Evolutionary conservation across 2,113 vertebrate genomes (phyloP).

Genomic region (Mus pahari): DNA sequence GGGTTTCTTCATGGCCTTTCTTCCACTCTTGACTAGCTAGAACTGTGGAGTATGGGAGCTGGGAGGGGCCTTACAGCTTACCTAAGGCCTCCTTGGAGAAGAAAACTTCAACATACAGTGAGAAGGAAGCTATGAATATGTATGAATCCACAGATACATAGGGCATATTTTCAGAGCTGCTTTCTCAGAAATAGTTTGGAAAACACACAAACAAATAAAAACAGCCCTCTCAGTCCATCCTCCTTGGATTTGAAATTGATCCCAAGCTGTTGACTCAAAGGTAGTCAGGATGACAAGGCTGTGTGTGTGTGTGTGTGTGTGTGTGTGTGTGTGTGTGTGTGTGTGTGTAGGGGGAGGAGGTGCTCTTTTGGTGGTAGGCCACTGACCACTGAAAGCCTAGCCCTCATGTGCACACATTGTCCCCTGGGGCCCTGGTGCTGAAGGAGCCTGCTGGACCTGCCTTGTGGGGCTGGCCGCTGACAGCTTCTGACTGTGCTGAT

Average conservation of each 20-base stretch:
- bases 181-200: conserved; percentile 76
- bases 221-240: neutral
- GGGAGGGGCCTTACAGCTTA: neutral
- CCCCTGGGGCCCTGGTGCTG: conserved; percentile 35
- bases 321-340: neutral
- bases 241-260: conserved; percentile 56
- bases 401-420: conserved; percentile 10
- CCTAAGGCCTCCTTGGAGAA: conserved; percentile 4
- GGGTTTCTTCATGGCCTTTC: neutral
- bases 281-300: neutral
- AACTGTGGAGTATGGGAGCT: conserved; percentile 22
- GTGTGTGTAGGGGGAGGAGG: neutral
- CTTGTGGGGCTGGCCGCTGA: conserved; percentile 62
- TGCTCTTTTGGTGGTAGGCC: neutral
- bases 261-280: conserved; percentile 49
- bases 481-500: conserved; percentile 68
- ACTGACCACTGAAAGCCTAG: neutral
- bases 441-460: conserved; percentile 53
- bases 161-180: conserved; percentile 58
- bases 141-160: conserved; percentile 52
- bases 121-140: conserved; percentile 59
- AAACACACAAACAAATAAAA: conserved; percentile 4
- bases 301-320: neutral
- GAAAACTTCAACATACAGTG: conserved; percentile 13
- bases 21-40: conserved; percentile 21